Evolutionary conservation across 2,888 invertebrate genomes (phyloP).

Genomic region (Tipula lateralis): DNA sequence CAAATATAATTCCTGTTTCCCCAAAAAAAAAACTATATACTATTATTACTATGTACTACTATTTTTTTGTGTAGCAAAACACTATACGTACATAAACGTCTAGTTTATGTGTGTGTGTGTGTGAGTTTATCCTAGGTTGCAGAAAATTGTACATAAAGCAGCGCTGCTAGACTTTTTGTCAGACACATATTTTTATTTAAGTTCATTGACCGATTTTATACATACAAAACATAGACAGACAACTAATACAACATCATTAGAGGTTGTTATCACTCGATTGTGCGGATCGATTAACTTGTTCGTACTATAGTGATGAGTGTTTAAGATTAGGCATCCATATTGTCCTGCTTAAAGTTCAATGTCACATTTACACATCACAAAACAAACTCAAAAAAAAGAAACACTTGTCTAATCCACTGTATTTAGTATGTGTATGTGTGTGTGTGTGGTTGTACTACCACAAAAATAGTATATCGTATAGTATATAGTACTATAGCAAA

Average conservation of each 20-base stretch:
- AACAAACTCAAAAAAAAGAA: neutral
- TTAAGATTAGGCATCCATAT: neutral
- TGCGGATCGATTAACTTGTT: neutral
- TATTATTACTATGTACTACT: neutral
- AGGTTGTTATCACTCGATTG: neutral
- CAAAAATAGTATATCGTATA: neutral
- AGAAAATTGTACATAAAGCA: neutral
- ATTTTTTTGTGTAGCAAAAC: neutral
- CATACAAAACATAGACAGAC: neutral
- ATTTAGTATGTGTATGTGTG: neutral
- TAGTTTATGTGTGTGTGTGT: neutral
- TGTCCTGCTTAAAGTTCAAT: neutral
- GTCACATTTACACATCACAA: neutral
- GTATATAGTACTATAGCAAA: neutral
- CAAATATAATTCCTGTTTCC: neutral
- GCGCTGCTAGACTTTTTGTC: neutral
- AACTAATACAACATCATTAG: neutral
- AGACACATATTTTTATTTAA: neutral
- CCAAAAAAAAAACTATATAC: conserved; percentile 12
- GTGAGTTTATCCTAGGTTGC: neutral
- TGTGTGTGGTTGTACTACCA: neutral
- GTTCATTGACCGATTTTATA: neutral
- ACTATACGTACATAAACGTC: neutral
- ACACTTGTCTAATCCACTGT: neutral
- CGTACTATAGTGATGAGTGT: neutral